Percentiles rank a stretch among this genome's conserved stretches.
phyloP scores from a whole-genome alignment of 2,888 invertebrate species.

The Drosophila cyrtoloma region DNA sequence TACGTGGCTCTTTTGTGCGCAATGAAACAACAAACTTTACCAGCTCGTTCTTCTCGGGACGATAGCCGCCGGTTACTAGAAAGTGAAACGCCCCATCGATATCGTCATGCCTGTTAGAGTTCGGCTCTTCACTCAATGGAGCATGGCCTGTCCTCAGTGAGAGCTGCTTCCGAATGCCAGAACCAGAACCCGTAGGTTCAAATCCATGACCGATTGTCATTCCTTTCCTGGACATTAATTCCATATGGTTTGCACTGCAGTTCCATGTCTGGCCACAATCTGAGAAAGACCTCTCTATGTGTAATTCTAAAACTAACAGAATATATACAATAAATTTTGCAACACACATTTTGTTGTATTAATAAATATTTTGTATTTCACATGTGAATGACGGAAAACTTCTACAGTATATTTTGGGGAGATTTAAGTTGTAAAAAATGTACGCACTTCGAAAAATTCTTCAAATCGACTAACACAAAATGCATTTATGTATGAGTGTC shows the following conservation, averaged over 20 bases:
- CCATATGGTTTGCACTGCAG: not conserved
- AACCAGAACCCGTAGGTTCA: not conserved
- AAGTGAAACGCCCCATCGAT: slow-evolving; percentile 45
- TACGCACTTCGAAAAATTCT: not conserved
- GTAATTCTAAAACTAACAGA: slow-evolving; percentile 6
- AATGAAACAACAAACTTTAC: slow-evolving; percentile 57
- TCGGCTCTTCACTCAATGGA: not conserved
- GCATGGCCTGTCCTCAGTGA: too few relatives aligned
- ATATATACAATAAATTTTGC: slow-evolving; percentile 57
- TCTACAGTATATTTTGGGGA: not conserved
- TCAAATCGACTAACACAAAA: not conserved
- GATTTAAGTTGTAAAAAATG: not conserved
- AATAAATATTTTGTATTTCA: not conserved
- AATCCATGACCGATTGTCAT: not conserved
- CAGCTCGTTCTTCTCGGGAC: slow-evolving; percentile 41
- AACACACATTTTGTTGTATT: slow-evolving; percentile 34
- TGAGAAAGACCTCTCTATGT: not conserved
- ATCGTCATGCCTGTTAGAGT: not conserved
- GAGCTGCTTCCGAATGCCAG: not conserved
- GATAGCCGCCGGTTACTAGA: slow-evolving; percentile 68
- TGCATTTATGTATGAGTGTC: slow-evolving; percentile 1
- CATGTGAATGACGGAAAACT: slow-evolving; percentile 15
- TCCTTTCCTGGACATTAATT: not conserved
- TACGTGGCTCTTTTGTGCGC: slow-evolving; percentile 4
- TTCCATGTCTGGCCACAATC: not conserved